phyloP scores from a whole-genome alignment of 1,140 invertebrate species.

The Drosophila guanche region DNA sequence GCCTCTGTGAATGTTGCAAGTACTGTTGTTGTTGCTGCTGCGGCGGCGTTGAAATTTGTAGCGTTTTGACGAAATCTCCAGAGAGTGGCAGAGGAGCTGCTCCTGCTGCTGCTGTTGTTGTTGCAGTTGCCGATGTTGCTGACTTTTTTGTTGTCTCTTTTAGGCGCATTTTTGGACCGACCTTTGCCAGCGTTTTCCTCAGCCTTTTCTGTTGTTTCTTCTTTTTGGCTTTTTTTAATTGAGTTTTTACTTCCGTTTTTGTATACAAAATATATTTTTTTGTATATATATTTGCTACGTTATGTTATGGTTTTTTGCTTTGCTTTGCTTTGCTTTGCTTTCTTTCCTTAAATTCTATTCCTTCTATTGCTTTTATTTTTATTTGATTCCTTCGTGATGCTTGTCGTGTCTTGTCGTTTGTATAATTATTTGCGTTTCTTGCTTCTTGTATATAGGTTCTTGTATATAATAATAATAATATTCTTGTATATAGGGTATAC shows the following conservation, averaged over 20 bases:
- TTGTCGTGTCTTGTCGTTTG: neutral
- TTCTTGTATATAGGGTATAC: slow-evolving; percentile 40
- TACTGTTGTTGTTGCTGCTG: slow-evolving; percentile 39
- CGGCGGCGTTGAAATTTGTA: slow-evolving; percentile 55
- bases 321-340: slow-evolving; percentile 6
- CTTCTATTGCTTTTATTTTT: neutral
- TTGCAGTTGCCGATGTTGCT: slow-evolving; percentile 11
- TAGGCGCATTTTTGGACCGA: slow-evolving; percentile 60
- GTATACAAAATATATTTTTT: neutral
- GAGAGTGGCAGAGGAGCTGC: slow-evolving; percentile 25
- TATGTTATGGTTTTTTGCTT: slow-evolving; percentile 9
- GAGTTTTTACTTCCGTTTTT: neutral
- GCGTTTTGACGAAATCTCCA: slow-evolving; percentile 50
- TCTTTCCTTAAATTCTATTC: neutral
- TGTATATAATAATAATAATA: slow-evolving; percentile 19
- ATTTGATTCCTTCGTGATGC: slow-evolving; percentile 7
- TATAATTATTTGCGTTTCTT: slow-evolving; percentile 1
- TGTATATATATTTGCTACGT: slow-evolving; percentile 3
- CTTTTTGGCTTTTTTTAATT: neutral
- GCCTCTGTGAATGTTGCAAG: slow-evolving; percentile 11
- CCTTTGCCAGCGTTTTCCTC: too few species aligned
- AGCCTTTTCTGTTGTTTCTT: slow-evolving; percentile 4
- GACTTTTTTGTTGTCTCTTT: slow-evolving; percentile 76
- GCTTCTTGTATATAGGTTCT: slow-evolving; percentile 15
- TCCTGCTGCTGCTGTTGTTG: slow-evolving; percentile 12